phyloP scores from a whole-genome alignment of 2,113 vertebrate species.

The Serinus canaria region DNA sequence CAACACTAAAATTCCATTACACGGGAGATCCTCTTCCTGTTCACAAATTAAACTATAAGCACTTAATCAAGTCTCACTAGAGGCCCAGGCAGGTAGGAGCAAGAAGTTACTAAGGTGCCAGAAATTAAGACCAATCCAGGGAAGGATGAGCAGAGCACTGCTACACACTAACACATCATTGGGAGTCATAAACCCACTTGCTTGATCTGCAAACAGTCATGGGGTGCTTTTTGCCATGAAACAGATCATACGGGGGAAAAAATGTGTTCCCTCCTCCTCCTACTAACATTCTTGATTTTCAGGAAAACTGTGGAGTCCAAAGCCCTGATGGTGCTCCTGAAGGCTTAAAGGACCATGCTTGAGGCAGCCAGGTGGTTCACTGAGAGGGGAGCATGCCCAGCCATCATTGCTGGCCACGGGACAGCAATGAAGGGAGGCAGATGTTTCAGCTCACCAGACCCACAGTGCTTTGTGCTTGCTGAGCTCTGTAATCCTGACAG shows the following conservation, averaged over 20 bases:
- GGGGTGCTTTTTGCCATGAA: not conserved
- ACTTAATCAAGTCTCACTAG: not conserved
- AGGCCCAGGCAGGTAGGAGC: not conserved
- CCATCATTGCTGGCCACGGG: accelerated
- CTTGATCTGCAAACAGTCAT: not conserved
- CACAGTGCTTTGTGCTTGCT: not conserved
- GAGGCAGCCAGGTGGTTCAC: accelerated
- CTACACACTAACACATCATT: not conserved
- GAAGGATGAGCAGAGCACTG: not conserved
- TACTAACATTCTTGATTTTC: not conserved
- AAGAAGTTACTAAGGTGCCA: not conserved
- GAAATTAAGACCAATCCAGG: not conserved
- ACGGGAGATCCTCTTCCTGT: not conserved
- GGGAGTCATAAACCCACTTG: not conserved
- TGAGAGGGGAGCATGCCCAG: accelerated
- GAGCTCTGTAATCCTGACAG: accelerated
- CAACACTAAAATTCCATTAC: not conserved
- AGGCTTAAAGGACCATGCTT: not conserved
- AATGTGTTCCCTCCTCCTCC: accelerated
- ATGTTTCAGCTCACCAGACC: not conserved
- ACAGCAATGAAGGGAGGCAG: accelerated
- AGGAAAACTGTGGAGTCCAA: accelerated
- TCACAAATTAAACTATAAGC: not conserved
- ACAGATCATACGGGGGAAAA: not conserved
- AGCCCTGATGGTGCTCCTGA: not conserved